Evolutionary conservation across 2,888 invertebrate species (phyloP).

Genomic region (Apodemia mormo): DNA sequence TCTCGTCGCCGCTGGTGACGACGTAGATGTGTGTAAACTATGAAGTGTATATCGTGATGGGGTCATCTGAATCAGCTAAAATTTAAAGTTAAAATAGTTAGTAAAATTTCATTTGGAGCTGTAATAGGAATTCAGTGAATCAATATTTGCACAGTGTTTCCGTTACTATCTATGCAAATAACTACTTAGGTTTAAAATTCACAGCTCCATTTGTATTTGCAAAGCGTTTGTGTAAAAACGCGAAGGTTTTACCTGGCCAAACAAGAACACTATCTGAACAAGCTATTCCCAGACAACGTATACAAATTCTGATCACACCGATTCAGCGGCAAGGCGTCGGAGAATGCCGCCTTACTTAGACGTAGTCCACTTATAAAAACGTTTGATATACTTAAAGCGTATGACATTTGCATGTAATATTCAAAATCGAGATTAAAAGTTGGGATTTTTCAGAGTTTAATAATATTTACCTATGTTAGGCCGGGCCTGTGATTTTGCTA

Average conservation of each 20-base stretch:
- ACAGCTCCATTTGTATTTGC: slow-evolving; percentile 71
- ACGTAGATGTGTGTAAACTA: too few relatives aligned
- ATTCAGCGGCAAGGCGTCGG: slow-evolving; percentile 43
- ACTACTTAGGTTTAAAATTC: slow-evolving; percentile 57
- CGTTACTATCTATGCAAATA: slow-evolving; percentile 52
- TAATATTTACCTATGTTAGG: too few relatives aligned
- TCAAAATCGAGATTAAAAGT: background rate
- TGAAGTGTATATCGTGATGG: too few relatives aligned
- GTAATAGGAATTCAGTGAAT: slow-evolving; percentile 9
- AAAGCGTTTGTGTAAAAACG: slow-evolving; percentile 69
- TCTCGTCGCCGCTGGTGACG: too few relatives aligned
- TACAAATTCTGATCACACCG: slow-evolving; percentile 76
- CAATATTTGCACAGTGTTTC: slow-evolving; percentile 15
- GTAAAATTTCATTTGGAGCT: background rate
- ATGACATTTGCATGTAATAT: slow-evolving; percentile 20
- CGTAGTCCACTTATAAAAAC: slow-evolving; percentile 36
- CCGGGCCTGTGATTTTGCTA: too few relatives aligned
- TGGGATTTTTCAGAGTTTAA: too few relatives aligned
- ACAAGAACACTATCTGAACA: slow-evolving; percentile 67
- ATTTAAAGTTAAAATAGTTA: background rate
- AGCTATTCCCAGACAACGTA: slow-evolving; percentile 73
- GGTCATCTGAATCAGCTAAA: background rate
- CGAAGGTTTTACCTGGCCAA: slow-evolving; percentile 71
- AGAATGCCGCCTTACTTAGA: slow-evolving; percentile 45
- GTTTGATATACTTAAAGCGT: slow-evolving; percentile 31